Conservation (phyloP, 2,888 invertebrate species). For the Lithophane ornitopus region DNA sequence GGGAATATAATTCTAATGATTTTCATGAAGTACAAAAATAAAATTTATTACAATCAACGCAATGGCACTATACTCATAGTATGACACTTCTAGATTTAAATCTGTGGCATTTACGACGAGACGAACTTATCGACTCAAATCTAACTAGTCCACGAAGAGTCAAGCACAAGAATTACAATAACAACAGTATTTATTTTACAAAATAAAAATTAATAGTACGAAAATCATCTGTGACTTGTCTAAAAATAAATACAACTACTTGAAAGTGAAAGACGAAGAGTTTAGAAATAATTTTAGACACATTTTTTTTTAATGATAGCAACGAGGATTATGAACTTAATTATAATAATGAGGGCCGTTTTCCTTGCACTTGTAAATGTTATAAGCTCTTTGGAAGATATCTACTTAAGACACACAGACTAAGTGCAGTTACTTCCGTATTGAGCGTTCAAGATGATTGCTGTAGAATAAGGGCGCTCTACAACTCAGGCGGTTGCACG, state of each 20-base stretch:
- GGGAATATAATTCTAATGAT: conserved; percentile 71
- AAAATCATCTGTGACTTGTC: conserved; percentile 51
- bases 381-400: conserved; percentile 39
- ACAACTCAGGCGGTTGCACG: conserved; percentile 19
- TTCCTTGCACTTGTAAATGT: conserved; percentile 35
- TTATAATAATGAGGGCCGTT: conserved; percentile 35
- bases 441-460: conserved; percentile 33
- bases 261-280: conserved; percentile 63
- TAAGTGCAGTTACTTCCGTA: conserved; percentile 38
- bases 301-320: conserved; percentile 57
- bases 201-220: conserved; percentile 47
- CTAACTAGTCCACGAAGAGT: conserved; percentile 37
- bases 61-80: conserved; percentile 72
- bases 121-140: conserved; percentile 12
- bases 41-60: conserved; percentile 73
- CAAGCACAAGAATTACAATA: conserved; percentile 46
- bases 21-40: conserved; percentile 74
- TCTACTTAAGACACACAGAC: conserved; percentile 23
- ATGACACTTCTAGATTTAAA: conserved; percentile 46
- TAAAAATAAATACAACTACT: conserved; percentile 59
- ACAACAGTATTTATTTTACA: conserved; percentile 47
- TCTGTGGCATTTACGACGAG: conserved; percentile 16
- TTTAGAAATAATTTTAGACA: conserved; percentile 43
- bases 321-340: conserved; percentile 58
- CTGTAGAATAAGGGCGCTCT: conserved; percentile 26